phyloP scores from a whole-genome alignment of 2,888 invertebrate genomes.

The Apotomis betuletana region DNA sequence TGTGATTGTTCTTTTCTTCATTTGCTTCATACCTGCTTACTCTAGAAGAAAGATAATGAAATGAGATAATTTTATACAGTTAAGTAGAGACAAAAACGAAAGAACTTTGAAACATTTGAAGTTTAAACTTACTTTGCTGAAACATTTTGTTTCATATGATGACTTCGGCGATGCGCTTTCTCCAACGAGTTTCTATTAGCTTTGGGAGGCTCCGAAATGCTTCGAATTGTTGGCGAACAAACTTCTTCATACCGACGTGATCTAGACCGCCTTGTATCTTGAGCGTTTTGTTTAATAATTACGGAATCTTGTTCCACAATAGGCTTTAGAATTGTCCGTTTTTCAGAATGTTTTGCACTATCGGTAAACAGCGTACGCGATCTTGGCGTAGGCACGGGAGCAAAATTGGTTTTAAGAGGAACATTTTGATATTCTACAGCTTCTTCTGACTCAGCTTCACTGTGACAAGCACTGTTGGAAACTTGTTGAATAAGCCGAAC shows the following conservation, averaged over 20 bases:
- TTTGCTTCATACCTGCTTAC: constrained; percentile 4
- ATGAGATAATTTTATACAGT: neutral
- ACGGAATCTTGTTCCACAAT: constrained; percentile 64
- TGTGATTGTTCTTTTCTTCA: constrained; percentile 4
- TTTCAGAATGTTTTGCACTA: constrained; percentile 54
- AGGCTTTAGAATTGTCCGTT: constrained; percentile 60
- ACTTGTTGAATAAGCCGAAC: constrained; percentile 72
- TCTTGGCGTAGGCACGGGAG: constrained; percentile 69
- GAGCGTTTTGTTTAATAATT: constrained; percentile 43
- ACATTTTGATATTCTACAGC: constrained; percentile 73
- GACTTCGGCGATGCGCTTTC: constrained; percentile 44
- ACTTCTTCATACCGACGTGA: constrained; percentile 57
- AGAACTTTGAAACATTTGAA: too few relatives aligned
- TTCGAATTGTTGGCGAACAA: constrained; percentile 54
- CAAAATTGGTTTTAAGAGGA: constrained; percentile 59
- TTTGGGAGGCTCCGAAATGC: constrained; percentile 72
- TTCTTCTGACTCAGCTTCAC: constrained; percentile 76
- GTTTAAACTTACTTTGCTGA: constrained; percentile 43
- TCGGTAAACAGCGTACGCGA: constrained; percentile 63
- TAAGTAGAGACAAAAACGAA: too few relatives aligned
- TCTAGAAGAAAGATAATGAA: neutral
- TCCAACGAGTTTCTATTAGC: constrained; percentile 51
- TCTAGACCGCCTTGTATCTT: constrained; percentile 57
- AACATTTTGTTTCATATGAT: constrained; percentile 38
- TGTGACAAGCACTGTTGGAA: constrained; percentile 73